Evolutionary conservation across 2,113 vertebrate genomes (phyloP), one percentile per base, ranked within the genome.

Genomic region (Epinephelus lanceolatus): DNA sequence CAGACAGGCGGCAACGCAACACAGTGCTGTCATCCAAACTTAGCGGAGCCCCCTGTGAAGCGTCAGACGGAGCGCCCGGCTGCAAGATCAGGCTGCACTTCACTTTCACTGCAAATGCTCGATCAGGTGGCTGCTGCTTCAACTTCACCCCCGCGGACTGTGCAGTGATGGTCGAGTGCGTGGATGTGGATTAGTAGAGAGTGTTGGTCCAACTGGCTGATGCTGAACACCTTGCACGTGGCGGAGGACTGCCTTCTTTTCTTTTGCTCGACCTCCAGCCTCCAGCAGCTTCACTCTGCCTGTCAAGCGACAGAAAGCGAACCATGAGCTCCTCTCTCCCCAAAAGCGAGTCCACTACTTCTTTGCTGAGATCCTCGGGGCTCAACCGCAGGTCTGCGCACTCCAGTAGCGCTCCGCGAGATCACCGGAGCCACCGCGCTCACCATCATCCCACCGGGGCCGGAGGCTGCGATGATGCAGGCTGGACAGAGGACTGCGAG

Each of bases 321-420:
- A 88, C 78, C 27, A 98, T 98, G 97, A 98, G 96, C 94, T 95
- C 96, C 71, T 88, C 96, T 89, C 93, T 97, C 71, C 96, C 96
- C 69, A 97, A 97, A 90, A 97, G 97, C 96, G 97, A 98, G 80
- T 97, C 97, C 81, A 95, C 96, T 85, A 96, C 97, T 33, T 97
- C 97, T 52, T 94, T 98, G 76, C 95, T 97, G 84, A 95, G 93
- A 85, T 86, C 94, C 1, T 86, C 93, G 0, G 93, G 83, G 78
- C 93, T 94, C 42, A 93, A 56, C 71, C 90, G 92, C 77, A 92
- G 81, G 88, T 89, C 91, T 17, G 90, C 65, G 53, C 88, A 92
- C 76, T n/a, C 88, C 19, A 92, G 86, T 30, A 83, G 51, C 78
- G 92, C 87, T 65, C 89, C 87, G 17, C 91, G 66, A 56, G 86